These are phyloP conservation scores for Grammomys surdaster DNA, from an alignment of 2,113 vertebrate genomes.

Conservation along the genomic window DNA sequence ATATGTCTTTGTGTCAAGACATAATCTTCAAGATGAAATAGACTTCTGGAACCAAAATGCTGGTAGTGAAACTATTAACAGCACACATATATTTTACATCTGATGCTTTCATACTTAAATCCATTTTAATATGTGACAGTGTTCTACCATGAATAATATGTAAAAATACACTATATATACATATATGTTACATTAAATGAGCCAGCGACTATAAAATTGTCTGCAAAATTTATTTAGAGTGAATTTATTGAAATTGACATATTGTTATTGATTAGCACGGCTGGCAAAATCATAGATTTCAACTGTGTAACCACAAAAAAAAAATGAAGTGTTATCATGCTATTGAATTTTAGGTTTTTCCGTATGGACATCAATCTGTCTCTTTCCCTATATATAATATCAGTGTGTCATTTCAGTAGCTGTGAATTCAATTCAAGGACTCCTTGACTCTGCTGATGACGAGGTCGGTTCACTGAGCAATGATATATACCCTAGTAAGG, in stretches of 20 bases:
- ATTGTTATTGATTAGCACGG: constrained; percentile 62
- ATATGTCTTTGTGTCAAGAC: background rate
- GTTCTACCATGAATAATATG: constrained; percentile 67
- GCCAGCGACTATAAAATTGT: constrained; percentile 21
- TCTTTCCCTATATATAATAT: background rate
- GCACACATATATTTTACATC: background rate
- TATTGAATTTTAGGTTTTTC: constrained; percentile 1
- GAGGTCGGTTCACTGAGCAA: background rate
- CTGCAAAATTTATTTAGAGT: constrained; percentile 55
- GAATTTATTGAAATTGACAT: constrained; percentile 52
- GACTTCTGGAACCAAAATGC: background rate
- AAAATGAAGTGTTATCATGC: background rate
- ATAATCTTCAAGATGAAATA: constrained; percentile 34
- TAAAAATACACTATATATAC: background rate
- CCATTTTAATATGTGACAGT: constrained; percentile 58
- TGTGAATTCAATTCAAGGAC: background rate
- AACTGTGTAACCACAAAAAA: constrained; percentile 38
- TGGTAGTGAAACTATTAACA: constrained; percentile 37
- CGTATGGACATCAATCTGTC: background rate
- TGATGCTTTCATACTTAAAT: constrained; percentile 59
- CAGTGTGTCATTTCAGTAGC: background rate
- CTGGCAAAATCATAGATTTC: constrained; percentile 27
- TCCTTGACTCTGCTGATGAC: background rate
- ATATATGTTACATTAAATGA: constrained; percentile 50
- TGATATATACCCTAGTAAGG: background rate